Conservation (phyloP, 1,140 invertebrate species). For the Dinoponera quadriceps region DNA sequence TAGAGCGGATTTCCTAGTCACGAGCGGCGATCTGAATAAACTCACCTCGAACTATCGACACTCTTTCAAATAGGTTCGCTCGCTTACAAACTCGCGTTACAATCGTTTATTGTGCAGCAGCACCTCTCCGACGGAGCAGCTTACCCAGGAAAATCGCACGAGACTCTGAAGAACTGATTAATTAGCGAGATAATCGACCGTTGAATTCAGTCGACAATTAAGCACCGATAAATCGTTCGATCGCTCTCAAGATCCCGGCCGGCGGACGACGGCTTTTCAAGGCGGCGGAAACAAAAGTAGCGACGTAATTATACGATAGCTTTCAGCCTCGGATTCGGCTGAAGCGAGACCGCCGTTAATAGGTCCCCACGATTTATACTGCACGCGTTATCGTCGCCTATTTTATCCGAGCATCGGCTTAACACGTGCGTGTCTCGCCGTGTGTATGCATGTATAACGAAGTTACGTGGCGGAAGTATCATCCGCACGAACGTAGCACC, state of each 20-base stretch:
- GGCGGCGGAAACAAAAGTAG: not conserved
- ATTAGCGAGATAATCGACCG: not conserved
- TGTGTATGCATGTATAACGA: constrained; percentile 58
- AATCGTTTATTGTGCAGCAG: not conserved
- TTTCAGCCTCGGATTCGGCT: not conserved
- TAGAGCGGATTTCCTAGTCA: constrained; percentile 2
- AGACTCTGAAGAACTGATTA: not conserved
- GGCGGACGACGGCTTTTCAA: not conserved
- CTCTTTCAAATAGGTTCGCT: not conserved
- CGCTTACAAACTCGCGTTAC: not conserved
- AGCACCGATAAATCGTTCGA: not conserved
- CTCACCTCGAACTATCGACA: not conserved
- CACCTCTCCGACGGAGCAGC: not conserved
- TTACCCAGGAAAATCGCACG: not conserved
- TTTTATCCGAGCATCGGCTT: not conserved
- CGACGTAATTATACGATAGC: too few species aligned
- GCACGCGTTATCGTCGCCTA: not conserved
- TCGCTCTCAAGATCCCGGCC: not conserved
- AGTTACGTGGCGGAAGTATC: constrained; percentile 56
- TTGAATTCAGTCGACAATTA: not conserved
- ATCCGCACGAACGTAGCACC: constrained; percentile 66
- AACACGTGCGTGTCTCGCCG: constrained; percentile 12
- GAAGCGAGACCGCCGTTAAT: not conserved
- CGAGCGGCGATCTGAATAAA: constrained; percentile 18
- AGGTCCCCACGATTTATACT: not conserved